Percentiles rank a stretch among this genome's conserved stretches.
Evolutionary conservation across 2,888 invertebrate genomes (phyloP).

Genomic region (Disparrhopalites patrizii): DNA sequence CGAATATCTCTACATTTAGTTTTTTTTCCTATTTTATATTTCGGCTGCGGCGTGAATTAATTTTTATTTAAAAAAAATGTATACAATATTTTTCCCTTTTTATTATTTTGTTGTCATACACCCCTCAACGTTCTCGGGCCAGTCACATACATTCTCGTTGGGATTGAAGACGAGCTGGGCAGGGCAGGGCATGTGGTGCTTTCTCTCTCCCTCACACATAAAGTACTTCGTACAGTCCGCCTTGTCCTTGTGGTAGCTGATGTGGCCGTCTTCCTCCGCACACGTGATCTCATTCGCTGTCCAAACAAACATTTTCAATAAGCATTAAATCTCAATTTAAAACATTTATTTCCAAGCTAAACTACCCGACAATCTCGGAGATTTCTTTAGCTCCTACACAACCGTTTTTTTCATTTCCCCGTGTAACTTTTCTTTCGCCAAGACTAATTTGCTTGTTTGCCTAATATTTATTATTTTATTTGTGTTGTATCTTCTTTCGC

Average conservation of each 20-base stretch:
- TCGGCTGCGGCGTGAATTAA: no score
- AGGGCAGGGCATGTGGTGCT: constrained; percentile 92
- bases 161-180: constrained; percentile 87
- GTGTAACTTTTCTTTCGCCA: no score
- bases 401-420: neutral
- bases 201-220: constrained; percentile 93
- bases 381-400: neutral
- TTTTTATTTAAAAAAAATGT: no score
- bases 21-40: no score
- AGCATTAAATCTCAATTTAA: no score
- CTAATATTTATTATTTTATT: no score
- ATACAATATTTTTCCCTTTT: no score
- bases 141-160: constrained; percentile 90
- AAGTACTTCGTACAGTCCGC: constrained; percentile 90
- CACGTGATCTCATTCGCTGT: constrained; percentile 82
- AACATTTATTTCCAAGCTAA: no score
- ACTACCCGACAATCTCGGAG: neutral
- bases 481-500: no score
- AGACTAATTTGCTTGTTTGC: no score
- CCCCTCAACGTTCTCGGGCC: constrained; percentile 91
- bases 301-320: constrained; percentile 50
- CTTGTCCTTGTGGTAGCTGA: constrained; percentile 85
- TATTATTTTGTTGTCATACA: constrained; percentile 57
- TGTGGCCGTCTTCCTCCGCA: constrained; percentile 91
- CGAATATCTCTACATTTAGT: no score